phyloP scores from a whole-genome alignment of 2,888 invertebrate species.

The Molorchus minor region DNA sequence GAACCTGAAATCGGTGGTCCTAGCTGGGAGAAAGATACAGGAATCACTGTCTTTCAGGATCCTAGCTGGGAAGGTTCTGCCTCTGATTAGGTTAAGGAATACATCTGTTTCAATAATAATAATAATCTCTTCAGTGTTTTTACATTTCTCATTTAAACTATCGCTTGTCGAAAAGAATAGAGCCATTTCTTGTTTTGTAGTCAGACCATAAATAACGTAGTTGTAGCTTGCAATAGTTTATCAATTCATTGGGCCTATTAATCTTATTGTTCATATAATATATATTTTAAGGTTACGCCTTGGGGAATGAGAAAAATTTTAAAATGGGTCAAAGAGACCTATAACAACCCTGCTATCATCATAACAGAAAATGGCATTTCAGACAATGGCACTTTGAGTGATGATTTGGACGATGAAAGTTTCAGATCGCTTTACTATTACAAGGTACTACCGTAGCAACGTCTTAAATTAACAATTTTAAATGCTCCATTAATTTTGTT shows the following conservation, averaged over 20 bases:
- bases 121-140: background rate
- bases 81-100: constrained; percentile 17
- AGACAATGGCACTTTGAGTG: constrained; percentile 62
- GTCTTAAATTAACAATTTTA: background rate
- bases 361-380: constrained; percentile 69
- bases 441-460: background rate
- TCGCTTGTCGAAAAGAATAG: too few species aligned
- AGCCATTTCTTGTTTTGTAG: too few species aligned
- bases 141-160: too few species aligned
- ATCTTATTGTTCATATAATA: background rate
- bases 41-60: constrained; percentile 50
- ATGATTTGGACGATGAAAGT: constrained; percentile 53
- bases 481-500: constrained; percentile 2
- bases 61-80: constrained; percentile 65
- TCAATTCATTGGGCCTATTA: background rate
- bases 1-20: constrained; percentile 56
- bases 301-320: constrained; percentile 70
- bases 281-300: constrained; percentile 62
- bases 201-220: too few species aligned
- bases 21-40: constrained; percentile 47
- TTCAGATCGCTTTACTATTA: constrained; percentile 12
- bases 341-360: constrained; percentile 65
- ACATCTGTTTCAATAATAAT: background rate
- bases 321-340: constrained; percentile 61
- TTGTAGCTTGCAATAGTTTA: too few species aligned